phyloP scores from a whole-genome alignment of 2,797 vertebrate genomes.

The Chiroxiphia lanceolata region DNA sequence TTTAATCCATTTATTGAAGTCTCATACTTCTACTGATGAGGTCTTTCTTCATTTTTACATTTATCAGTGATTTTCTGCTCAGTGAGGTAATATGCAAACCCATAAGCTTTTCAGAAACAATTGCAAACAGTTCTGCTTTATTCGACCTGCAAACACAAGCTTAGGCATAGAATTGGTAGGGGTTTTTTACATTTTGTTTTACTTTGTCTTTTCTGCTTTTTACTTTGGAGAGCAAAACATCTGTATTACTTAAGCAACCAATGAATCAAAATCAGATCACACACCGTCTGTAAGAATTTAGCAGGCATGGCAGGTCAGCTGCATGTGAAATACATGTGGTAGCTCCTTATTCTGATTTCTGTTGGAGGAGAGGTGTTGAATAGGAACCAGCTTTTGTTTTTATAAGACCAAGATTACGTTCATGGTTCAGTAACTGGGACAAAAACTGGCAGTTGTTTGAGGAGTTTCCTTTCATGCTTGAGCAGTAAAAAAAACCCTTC shows the following conservation, averaged over 20 bases:
- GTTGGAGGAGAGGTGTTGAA: background rate
- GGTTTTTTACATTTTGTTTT: background rate
- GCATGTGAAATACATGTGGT: background rate
- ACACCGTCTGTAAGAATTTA: background rate
- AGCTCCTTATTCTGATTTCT: background rate
- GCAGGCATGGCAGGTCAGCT: background rate
- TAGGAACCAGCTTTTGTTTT: background rate
- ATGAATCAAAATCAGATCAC: background rate
- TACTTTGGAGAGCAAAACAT: background rate
- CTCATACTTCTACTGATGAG: background rate
- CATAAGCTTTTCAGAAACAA: background rate
- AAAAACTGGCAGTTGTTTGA: background rate
- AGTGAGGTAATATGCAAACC: background rate
- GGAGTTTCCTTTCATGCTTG: background rate
- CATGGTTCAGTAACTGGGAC: rapidly evolving
- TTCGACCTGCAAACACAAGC: background rate
- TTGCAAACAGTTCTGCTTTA: background rate
- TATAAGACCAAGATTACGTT: background rate
- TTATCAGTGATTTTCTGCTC: background rate
- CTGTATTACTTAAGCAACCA: background rate
- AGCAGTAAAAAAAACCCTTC: background rate
- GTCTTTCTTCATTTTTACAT: background rate
- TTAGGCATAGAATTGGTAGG: background rate
- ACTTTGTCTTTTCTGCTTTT: background rate
- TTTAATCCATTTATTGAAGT: background rate